phyloP scores from a whole-genome alignment of 2,797 vertebrate genomes.

The Numenius phaeopus region DNA sequence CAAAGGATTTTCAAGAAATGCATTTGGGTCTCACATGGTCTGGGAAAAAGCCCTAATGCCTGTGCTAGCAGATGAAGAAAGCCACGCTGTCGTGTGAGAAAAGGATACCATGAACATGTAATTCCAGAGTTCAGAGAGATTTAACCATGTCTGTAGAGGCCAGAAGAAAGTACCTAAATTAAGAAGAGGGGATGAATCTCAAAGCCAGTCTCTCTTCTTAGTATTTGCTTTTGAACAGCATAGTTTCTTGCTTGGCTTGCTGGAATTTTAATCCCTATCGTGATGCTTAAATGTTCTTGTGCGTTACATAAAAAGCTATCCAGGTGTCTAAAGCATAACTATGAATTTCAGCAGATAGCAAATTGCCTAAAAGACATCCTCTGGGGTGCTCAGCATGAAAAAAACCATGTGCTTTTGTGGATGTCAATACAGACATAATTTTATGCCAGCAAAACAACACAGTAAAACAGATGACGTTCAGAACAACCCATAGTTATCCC shows the following conservation, averaged over 20 bases:
- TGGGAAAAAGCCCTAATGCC: background rate
- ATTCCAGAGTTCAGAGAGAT: background rate
- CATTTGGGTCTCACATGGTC: background rate
- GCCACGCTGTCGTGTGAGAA: background rate
- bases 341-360: background rate
- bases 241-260: conserved; percentile 2
- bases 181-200: background rate
- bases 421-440: background rate
- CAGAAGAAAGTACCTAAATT: background rate
- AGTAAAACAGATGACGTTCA: background rate
- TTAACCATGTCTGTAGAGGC: background rate
- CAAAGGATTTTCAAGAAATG: background rate
- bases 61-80: background rate
- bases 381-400: background rate
- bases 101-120: background rate
- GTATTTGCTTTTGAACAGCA: background rate
- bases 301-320: background rate
- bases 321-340: background rate
- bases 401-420: background rate
- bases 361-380: background rate
- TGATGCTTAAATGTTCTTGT: background rate
- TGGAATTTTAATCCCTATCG: background rate
- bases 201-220: background rate
- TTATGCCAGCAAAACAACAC: background rate
- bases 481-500: background rate